These are phyloP conservation scores for Diprion similis DNA, from an alignment of 1,140 invertebrate genomes.

Conservation along the genomic window DNA sequence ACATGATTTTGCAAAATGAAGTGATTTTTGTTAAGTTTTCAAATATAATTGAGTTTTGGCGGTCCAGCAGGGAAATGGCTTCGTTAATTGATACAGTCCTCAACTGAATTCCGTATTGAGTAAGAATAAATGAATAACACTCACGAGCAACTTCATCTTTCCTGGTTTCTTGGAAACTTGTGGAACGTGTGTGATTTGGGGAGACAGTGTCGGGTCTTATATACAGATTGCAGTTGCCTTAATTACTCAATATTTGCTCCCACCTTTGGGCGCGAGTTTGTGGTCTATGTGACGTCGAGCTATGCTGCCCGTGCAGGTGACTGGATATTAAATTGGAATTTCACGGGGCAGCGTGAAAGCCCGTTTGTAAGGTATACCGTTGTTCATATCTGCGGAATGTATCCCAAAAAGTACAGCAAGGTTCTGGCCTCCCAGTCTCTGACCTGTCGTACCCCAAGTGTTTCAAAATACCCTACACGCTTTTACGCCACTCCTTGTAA, in stretches of 20 bases:
- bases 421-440: background rate
- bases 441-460: background rate
- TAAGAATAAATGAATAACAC: background rate
- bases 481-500: too few relatives aligned
- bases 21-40: too few relatives aligned
- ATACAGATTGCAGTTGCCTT: background rate
- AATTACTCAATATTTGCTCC: conserved; percentile 14
- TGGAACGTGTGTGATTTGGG: background rate
- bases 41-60: too few relatives aligned
- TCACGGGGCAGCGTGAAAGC: conserved; percentile 14
- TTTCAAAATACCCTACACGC: too few relatives aligned
- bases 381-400: background rate
- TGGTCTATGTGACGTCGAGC: background rate
- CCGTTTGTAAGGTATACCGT: background rate
- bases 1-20: too few relatives aligned
- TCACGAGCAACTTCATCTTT: conserved; percentile 13
- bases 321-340: conserved; percentile 9
- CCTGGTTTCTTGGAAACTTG: background rate
- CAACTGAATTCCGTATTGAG: background rate
- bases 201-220: background rate
- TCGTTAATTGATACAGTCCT: too few relatives aligned
- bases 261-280: background rate
- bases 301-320: background rate
- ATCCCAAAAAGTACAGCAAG: background rate
- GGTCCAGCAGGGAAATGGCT: too few relatives aligned